Percentiles rank a stretch among this genome's conserved stretches.
Conservation (phyloP, 2,113 vertebrate genomes). For the Brachypodius melanocephalos region DNA sequence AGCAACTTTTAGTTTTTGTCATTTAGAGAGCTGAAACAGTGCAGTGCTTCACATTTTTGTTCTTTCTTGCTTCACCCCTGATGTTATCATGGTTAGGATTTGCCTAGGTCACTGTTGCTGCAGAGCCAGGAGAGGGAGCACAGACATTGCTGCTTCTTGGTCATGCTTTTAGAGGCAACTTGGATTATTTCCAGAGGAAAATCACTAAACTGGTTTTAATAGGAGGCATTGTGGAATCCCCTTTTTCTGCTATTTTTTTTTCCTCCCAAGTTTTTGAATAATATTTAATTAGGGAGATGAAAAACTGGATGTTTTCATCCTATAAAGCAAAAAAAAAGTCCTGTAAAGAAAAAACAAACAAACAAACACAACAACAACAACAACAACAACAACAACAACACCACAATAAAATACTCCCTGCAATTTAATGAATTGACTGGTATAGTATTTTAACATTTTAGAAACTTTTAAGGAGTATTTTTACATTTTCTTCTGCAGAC, state of each 20-base stretch:
- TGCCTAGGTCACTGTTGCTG: background rate
- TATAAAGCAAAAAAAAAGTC: background rate
- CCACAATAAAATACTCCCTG: background rate
- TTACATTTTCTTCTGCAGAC: background rate
- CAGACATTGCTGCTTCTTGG: background rate
- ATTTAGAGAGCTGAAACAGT: background rate
- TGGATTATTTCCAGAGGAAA: background rate
- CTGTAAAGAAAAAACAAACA: background rate
- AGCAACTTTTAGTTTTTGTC: background rate
- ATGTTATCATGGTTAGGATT: background rate
- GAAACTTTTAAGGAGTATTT: background rate
- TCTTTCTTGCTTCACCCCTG: background rate
- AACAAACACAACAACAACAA: background rate
- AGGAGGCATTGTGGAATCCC: background rate
- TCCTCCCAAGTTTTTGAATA: background rate
- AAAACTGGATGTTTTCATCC: background rate
- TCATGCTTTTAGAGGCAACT: background rate
- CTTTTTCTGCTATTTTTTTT: background rate
- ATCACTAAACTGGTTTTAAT: background rate
- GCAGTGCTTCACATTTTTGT: fast-evolving
- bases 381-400: no score
- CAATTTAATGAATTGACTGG: background rate
- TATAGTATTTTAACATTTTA: background rate
- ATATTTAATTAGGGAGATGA: background rate
- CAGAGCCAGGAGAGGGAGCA: constrained; percentile 75